phyloP scores from a whole-genome alignment of 92 coral and sea anemone genomes.

The Meandrina meandrites region DNA sequence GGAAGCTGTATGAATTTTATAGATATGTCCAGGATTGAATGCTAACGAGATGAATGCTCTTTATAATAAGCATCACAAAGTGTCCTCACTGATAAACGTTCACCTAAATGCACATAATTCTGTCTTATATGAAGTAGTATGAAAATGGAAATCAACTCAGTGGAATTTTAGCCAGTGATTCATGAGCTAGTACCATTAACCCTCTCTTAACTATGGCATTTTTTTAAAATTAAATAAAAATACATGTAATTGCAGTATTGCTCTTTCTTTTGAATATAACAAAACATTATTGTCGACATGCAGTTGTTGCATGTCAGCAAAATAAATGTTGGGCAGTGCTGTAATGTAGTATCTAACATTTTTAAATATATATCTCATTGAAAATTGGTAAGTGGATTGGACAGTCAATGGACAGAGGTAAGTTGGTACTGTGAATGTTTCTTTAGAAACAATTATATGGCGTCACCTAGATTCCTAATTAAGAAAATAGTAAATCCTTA shows the following conservation, averaged over 20 bases:
- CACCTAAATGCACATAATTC: too few species aligned
- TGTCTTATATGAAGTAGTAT: too few species aligned
- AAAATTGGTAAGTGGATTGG: constrained; percentile 47
- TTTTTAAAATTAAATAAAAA: too few species aligned
- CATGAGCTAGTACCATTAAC: too few species aligned
- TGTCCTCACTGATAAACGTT: too few species aligned
- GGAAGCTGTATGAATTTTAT: too few species aligned
- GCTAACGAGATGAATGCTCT: too few species aligned
- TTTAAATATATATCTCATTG: constrained; percentile 67
- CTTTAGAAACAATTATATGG: constrained; percentile 43
- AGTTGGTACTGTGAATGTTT: constrained; percentile 26
- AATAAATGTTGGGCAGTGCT: constrained; percentile 1
- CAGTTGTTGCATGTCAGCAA: constrained; percentile 5
- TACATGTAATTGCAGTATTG: not conserved
- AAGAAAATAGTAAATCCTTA: constrained; percentile 35
- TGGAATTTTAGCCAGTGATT: too few species aligned
- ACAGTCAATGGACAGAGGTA: constrained; percentile 54
- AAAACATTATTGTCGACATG: not conserved
- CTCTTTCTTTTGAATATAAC: not conserved
- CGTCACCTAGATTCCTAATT: constrained; percentile 70
- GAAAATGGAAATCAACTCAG: too few species aligned
- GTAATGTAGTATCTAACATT: constrained; percentile 63
- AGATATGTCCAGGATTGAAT: too few species aligned
- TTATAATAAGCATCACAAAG: too few species aligned
- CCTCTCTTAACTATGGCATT: too few species aligned